Evolutionary conservation across 2,113 vertebrate species (phyloP), one percentile per base, ranked within the genome.

Genomic region (Rhinopithecus roxellana): DNA sequence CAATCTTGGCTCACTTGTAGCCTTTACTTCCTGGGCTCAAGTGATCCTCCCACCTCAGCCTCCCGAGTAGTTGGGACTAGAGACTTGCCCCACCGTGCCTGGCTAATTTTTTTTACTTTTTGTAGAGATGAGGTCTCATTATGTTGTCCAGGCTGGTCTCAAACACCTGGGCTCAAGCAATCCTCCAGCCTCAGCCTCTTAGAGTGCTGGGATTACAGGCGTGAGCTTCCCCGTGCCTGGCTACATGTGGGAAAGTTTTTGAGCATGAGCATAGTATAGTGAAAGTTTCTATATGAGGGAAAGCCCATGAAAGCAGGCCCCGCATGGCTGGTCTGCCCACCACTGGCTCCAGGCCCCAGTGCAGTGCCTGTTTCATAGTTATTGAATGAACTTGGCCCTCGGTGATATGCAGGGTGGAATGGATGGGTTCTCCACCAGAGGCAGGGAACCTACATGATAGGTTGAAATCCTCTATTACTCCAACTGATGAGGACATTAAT

Each of bases 301-400:
- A 83, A 38, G 52, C 55, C 67, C 38, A 0, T 5, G 6, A 57
- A 38, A 64, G 27, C 32, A 32, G 38, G 50, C 32, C 2, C 2
- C 0, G 2, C 32, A 43, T 7, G 8, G 59, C 75, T 25, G 5
- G 13, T 16, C 43, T 10, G 1, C 17, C 57, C 16, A n/a, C 48
- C 30, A n/a, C 52, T 10, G 12, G 35, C 25, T 17, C 22, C 35
- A 27, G 89, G 52, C 50, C 75, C 18, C 8, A 35, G 14, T 59
- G 9, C 11, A 1, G 55, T 1, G 0, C 13, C 70, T 40, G 17
- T 30, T 74, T 14, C 30, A 2, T 12, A n/a, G 64, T 30, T 32
- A 38, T 16, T 69, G 13, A 61, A 50, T 64, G 25, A 32, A 32
- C 57, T 81, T 57, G 48, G 82, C 64, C 81, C 79, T 93, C 38